These are phyloP conservation scores for Danio kyathit DNA, from an alignment of 2,797 vertebrate species.

Conservation along the genomic window DNA sequence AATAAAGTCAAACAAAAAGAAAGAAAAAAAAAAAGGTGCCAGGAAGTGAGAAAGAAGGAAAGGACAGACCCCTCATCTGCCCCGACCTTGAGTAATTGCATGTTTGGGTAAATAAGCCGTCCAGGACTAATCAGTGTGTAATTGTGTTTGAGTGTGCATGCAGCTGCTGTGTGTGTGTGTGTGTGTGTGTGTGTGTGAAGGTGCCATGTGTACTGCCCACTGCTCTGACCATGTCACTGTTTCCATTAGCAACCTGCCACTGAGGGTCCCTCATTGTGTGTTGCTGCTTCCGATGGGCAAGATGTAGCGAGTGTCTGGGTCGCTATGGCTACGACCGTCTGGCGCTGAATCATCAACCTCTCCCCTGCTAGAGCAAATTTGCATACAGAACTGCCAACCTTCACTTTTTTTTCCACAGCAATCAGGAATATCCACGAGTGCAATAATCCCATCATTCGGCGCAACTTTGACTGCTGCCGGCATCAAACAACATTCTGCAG, in stretches of 20 bases:
- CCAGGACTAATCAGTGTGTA: slow-evolving; percentile 46
- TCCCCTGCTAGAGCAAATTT: slow-evolving; percentile 35
- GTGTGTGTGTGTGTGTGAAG: slow-evolving; percentile 29
- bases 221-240: slow-evolving; percentile 43
- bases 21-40: not conserved
- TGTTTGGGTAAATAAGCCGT: slow-evolving; percentile 24
- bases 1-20: slow-evolving; percentile 9
- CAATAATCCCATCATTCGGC: slow-evolving; percentile 8
- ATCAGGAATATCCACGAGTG: slow-evolving; percentile 32
- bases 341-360: slow-evolving; percentile 45
- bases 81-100: slow-evolving; percentile 38
- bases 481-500: slow-evolving; percentile 26
- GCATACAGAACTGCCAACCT: slow-evolving; percentile 43
- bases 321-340: slow-evolving; percentile 43
- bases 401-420: slow-evolving; percentile 40
- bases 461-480: slow-evolving; percentile 4
- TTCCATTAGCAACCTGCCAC: slow-evolving; percentile 54
- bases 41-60: slow-evolving; percentile 1
- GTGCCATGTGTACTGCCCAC: slow-evolving; percentile 15
- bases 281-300: slow-evolving; percentile 21
- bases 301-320: slow-evolving; percentile 41
- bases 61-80: slow-evolving; percentile 2
- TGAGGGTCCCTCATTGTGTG: slow-evolving; percentile 27
- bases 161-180: slow-evolving; percentile 15
- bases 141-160: slow-evolving; percentile 36